Evolutionary conservation across 2,888 invertebrate species (phyloP).

Genomic region (Plemyria rubiginata): DNA sequence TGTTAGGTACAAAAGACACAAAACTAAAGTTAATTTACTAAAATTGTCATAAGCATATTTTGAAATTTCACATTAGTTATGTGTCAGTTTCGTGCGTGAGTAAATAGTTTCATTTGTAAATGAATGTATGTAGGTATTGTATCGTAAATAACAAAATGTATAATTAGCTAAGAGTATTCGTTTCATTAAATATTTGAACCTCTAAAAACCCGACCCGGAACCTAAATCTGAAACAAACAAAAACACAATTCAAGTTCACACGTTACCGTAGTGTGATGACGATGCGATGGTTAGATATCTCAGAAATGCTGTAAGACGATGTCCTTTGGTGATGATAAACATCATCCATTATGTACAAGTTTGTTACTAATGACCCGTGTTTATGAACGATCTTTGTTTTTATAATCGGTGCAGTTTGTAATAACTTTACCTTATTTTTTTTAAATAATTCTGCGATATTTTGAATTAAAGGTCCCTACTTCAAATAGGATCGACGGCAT

Average conservation of each 20-base stretch:
- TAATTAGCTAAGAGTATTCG: background rate
- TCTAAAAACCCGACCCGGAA: slow-evolving; percentile 39
- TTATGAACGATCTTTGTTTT: slow-evolving; percentile 4
- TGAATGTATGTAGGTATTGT: no score
- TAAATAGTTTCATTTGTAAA: no score
- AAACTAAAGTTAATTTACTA: no score
- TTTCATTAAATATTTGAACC: background rate
- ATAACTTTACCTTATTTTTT: no score
- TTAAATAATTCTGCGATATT: no score
- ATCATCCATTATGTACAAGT: slow-evolving; percentile 2
- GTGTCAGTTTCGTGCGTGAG: no score
- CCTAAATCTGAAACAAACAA: slow-evolving; percentile 34
- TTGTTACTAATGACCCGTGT: background rate
- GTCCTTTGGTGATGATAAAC: slow-evolving; percentile 13
- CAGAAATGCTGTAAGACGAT: slow-evolving; percentile 17
- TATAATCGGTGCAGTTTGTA: background rate
- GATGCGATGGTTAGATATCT: slow-evolving; percentile 44
- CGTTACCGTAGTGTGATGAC: slow-evolving; percentile 43
- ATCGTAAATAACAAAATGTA: no score
- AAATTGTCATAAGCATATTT: no score
- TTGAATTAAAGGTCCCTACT: no score
- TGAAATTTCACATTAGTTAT: no score
- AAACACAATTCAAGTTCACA: slow-evolving; percentile 46
- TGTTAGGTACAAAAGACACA: no score
- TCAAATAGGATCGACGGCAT: no score